A percentile compares a stretch with the other conserved stretches of the same genome.
These are phyloP conservation scores for Drosophila hydei DNA, from an alignment of 1,140 invertebrate species.

Conservation along the genomic window DNA sequence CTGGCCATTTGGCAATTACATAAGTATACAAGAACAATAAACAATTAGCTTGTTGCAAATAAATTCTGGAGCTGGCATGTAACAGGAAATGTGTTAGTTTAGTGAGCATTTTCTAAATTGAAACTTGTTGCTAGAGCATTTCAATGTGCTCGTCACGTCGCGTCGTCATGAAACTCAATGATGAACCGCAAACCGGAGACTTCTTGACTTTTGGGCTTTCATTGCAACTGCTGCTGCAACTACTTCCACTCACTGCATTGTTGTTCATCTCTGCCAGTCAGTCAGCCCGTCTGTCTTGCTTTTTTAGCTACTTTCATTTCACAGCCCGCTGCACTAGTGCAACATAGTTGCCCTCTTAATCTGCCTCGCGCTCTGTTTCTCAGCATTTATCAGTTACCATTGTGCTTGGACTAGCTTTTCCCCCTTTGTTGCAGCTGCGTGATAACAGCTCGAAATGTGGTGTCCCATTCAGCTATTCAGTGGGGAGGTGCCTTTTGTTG, in stretches of 20 bases:
- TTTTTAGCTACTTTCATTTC: slow-evolving; percentile 66
- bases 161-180: slow-evolving; percentile 39
- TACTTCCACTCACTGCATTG: slow-evolving; percentile 30
- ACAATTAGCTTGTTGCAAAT: slow-evolving; percentile 65
- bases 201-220: slow-evolving; percentile 42
- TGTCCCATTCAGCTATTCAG: background rate
- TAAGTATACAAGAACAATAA: slow-evolving; percentile 53
- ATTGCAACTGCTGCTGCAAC: too few relatives aligned
- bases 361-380: slow-evolving; percentile 16
- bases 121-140: slow-evolving; percentile 54
- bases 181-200: slow-evolving; percentile 48
- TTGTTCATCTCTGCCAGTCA: slow-evolving; percentile 8
- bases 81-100: slow-evolving; percentile 57
- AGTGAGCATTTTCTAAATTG: slow-evolving; percentile 48
- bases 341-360: slow-evolving; percentile 4
- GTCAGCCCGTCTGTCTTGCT: background rate
- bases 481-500: slow-evolving; percentile 11
- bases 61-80: slow-evolving; percentile 31
- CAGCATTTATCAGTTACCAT: slow-evolving; percentile 61
- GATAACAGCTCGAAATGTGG: slow-evolving; percentile 25
- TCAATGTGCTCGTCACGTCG: slow-evolving; percentile 46
- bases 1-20: slow-evolving; percentile 41
- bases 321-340: slow-evolving; percentile 52
- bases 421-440: slow-evolving; percentile 27
- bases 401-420: slow-evolving; percentile 49